These are phyloP conservation scores for Odontamblyopus rebecca DNA, from an alignment of 2,797 vertebrate genomes.

Conservation along the genomic window DNA sequence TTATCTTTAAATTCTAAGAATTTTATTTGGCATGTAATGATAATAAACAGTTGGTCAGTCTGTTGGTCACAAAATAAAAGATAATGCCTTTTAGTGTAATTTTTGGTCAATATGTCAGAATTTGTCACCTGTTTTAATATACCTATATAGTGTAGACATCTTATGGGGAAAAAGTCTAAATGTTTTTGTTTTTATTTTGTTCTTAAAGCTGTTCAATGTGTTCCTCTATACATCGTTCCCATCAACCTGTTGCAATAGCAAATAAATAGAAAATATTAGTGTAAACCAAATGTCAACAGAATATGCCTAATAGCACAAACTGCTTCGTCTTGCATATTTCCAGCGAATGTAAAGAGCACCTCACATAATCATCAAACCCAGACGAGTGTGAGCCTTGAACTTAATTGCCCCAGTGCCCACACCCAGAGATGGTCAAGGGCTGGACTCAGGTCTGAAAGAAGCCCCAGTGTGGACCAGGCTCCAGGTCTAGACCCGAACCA, in stretches of 20 bases:
- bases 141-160: not conserved
- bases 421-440: conserved; percentile 18
- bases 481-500: conserved; percentile 42
- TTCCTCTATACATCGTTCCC: not conserved
- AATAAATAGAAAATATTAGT: not conserved
- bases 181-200: not conserved
- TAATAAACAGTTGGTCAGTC: no score
- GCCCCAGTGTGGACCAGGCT: conserved; percentile 39
- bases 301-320: not conserved
- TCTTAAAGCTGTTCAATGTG: not conserved
- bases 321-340: not conserved
- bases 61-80: no score
- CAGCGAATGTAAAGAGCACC: not conserved
- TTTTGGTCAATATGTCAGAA: not conserved
- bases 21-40: not conserved
- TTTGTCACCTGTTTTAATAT: not conserved
- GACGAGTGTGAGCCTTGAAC: conserved; percentile 44
- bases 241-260: not conserved
- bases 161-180: not conserved
- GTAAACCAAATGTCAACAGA: not conserved
- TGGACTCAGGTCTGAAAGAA: conserved; percentile 37
- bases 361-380: not conserved
- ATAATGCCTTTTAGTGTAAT: not conserved
- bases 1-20: not conserved
- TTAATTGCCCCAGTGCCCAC: conserved; percentile 41